Conservation (phyloP, 2,888 invertebrate species). For the Leptarthrus brevirostris region DNA sequence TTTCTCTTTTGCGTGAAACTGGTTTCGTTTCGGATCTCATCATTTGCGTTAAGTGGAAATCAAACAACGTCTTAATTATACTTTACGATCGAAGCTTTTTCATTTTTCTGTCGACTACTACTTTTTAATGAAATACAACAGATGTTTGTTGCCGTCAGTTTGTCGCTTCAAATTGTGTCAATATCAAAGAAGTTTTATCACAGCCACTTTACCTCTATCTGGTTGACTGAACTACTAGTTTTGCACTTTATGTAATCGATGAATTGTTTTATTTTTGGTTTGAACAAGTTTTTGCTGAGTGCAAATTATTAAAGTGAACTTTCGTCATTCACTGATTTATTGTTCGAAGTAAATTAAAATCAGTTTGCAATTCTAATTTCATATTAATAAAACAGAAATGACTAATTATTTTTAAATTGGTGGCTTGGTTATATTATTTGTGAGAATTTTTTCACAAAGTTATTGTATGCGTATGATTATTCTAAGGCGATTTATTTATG, state of each 20-base stretch:
- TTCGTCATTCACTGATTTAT: conserved; percentile 28
- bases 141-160: not conserved
- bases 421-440: not conserved
- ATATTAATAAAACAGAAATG: no score
- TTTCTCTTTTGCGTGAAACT: conserved; percentile 17
- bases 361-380: not conserved
- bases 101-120: not conserved
- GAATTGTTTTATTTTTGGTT: conserved; percentile 16
- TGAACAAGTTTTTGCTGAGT: conserved; percentile 25
- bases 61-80: not conserved
- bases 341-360: not conserved
- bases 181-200: conserved; percentile 17
- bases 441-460: no score
- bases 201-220: not conserved
- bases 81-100: not conserved
- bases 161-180: conserved; percentile 19
- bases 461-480: no score
- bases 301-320: conserved; percentile 21
- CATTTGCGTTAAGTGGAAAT: not conserved
- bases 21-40: conserved; percentile 4
- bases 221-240: conserved; percentile 4
- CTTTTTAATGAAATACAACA: not conserved
- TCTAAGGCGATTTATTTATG: no score
- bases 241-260: conserved; percentile 26
- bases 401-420: not conserved